Conservation (phyloP, 2,888 invertebrate species). For the Sphaeridia pumilis region DNA sequence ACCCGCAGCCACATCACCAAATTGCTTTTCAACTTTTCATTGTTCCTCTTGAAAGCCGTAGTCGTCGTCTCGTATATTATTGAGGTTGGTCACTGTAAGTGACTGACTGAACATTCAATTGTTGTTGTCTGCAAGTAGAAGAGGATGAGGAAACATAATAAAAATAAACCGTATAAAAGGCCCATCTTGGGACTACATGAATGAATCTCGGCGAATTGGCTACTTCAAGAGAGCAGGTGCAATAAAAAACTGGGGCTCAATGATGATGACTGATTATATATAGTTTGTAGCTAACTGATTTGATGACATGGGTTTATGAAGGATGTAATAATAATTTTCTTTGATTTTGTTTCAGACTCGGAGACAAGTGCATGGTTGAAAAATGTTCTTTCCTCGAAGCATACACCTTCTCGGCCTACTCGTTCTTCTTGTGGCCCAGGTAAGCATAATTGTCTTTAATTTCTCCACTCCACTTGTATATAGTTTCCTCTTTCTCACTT, state of each 20-base stretch:
- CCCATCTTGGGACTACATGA: neutral
- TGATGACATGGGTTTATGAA: neutral
- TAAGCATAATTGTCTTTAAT: neutral
- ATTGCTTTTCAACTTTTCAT: no score
- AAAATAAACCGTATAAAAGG: neutral
- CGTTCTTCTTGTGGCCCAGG: slow-evolving; percentile 4
- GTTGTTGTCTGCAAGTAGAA: neutral
- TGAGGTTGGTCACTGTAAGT: no score
- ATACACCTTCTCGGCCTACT: slow-evolving; percentile 11
- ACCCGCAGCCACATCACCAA: no score
- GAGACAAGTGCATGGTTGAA: slow-evolving; percentile 12
- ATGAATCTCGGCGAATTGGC: no score
- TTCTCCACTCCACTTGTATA: neutral
- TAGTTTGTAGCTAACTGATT: neutral
- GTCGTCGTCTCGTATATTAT: no score
- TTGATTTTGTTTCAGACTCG: slow-evolving; percentile 1
- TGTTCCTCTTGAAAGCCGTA: no score
- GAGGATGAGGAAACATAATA: neutral
- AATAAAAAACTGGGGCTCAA: no score
- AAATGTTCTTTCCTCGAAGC: slow-evolving; percentile 14
- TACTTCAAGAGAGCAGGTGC: no score
- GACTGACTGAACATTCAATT: neutral
- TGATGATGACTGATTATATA: no score
- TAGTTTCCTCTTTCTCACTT: neutral
- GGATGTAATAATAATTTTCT: neutral